Conservation (phyloP, 2,113 vertebrate species). For the Anarrhichthys ocellatus region DNA sequence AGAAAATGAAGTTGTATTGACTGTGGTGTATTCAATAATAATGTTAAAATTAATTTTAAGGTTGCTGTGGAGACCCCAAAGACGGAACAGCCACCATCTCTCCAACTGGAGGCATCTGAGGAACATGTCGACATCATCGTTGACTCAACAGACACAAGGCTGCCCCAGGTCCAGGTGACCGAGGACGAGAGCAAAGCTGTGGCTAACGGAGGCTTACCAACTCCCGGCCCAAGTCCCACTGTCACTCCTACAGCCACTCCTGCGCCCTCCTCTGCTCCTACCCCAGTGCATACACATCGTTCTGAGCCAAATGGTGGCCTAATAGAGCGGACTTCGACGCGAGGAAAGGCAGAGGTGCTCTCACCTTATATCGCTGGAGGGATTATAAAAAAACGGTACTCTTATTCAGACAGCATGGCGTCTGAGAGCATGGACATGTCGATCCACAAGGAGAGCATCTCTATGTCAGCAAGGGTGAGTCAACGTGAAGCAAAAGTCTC, state of each 20-base stretch:
- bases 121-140: slow-evolving; percentile 8
- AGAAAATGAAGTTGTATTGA: background rate
- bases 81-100: slow-evolving; percentile 52
- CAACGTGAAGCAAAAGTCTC: background rate
- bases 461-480: slow-evolving; percentile 88
- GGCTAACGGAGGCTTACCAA: background rate
- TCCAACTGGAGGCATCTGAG: slow-evolving; percentile 17
- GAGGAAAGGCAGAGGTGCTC: slow-evolving; percentile 65
- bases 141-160: background rate
- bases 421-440: slow-evolving; percentile 90
- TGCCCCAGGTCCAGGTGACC: slow-evolving; percentile 7
- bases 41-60: slow-evolving; percentile 27
- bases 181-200: background rate
- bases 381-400: slow-evolving; percentile 83
- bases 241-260: slow-evolving; percentile 25
- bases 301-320: slow-evolving; percentile 21
- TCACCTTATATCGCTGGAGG: slow-evolving; percentile 44
- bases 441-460: slow-evolving; percentile 84
- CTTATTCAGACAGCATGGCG: slow-evolving; percentile 84
- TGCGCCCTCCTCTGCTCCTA: background rate
- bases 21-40: background rate
- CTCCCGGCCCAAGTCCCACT: background rate
- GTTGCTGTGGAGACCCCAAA: slow-evolving; percentile 64
- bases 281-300: background rate
- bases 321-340: background rate